These are phyloP conservation scores for Nixonia krombeini DNA, from an alignment of 1,140 invertebrate genomes.

Conservation along the genomic window DNA sequence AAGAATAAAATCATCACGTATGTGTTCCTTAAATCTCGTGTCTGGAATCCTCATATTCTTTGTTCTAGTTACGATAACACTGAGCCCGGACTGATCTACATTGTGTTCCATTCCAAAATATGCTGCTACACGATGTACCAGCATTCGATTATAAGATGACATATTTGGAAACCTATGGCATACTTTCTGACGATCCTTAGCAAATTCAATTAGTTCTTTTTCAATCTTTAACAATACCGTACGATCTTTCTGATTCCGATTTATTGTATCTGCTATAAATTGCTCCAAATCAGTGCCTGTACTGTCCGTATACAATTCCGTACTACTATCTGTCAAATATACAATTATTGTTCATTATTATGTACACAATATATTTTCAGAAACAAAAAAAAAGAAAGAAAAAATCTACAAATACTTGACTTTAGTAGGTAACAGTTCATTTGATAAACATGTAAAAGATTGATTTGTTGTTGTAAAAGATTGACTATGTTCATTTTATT, in stretches of 20 bases:
- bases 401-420: too few relatives aligned
- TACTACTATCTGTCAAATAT: constrained; percentile 83
- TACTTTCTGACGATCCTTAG: constrained; percentile 86
- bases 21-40: constrained; percentile 75
- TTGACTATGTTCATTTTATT: too few relatives aligned
- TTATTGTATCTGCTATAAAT: constrained; percentile 92
- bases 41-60: constrained; percentile 83
- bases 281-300: constrained; percentile 86
- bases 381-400: too few relatives aligned
- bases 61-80: constrained; percentile 87
- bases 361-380: too few relatives aligned
- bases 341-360: too few relatives aligned
- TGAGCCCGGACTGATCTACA: constrained; percentile 87
- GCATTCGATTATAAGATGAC: constrained; percentile 95
- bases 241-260: constrained; percentile 90
- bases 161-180: constrained; percentile 89
- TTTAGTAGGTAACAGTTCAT: too few relatives aligned
- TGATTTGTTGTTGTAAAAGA: too few relatives aligned
- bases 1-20: constrained; percentile 74
- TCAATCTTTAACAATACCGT: constrained; percentile 89
- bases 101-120: constrained; percentile 96
- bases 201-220: constrained; percentile 86
- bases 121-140: constrained; percentile 93
- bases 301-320: constrained; percentile 83
- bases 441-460: too few relatives aligned